Conservation (phyloP, 2,797 vertebrate species). For the Enteromius argenteus region DNA sequence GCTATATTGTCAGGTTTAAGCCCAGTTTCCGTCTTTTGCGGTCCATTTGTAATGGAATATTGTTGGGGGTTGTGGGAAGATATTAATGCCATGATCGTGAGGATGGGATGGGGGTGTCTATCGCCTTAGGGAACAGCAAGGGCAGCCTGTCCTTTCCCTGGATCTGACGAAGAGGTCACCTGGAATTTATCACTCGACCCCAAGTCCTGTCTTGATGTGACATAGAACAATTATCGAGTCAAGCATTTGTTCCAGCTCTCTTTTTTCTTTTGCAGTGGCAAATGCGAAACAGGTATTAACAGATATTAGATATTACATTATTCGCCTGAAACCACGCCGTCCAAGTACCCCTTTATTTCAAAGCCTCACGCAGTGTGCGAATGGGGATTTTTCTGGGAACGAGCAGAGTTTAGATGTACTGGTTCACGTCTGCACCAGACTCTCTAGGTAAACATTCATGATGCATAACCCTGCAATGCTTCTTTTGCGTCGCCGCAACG, state of each 20-base stretch:
- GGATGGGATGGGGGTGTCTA: constrained; percentile 62
- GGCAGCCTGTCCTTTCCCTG: constrained; percentile 74
- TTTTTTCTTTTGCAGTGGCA: constrained; percentile 54
- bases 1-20: constrained; percentile 72
- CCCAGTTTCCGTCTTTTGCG: constrained; percentile 76
- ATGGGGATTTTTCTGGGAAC: background rate
- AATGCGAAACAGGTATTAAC: constrained; percentile 54
- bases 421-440: background rate
- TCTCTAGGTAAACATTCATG: constrained; percentile 33
- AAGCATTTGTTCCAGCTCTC: constrained; percentile 58
- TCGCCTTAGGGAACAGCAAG: constrained; percentile 79
- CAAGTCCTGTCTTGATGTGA: constrained; percentile 46
- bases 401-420: background rate
- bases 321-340: background rate
- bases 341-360: background rate
- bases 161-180: constrained; percentile 78
- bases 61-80: constrained; percentile 78
- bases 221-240: constrained; percentile 57
- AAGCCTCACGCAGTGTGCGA: background rate
- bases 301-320: background rate
- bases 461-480: constrained; percentile 10
- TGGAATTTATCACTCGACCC: constrained; percentile 74
- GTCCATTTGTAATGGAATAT: constrained; percentile 82
- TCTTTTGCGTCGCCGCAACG: constrained; percentile 61
- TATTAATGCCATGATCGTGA: constrained; percentile 77